A percentile compares a stretch with the other conserved stretches of the same genome.
phyloP scores from a whole-genome alignment of 2,888 invertebrate genomes.

The Tanytarsus gracilentus region DNA sequence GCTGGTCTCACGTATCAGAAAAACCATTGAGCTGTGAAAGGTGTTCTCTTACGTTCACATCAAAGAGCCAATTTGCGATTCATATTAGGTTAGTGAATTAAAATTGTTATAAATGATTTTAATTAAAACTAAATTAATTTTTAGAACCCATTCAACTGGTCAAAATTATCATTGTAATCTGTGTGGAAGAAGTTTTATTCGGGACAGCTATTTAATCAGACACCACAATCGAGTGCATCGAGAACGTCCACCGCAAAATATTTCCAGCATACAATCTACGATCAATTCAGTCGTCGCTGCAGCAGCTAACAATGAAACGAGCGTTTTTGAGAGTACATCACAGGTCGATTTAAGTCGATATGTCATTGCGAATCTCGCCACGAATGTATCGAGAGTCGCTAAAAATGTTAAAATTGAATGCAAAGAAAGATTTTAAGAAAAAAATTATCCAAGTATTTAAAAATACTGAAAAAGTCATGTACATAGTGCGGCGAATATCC shows the following conservation, averaged over 20 bases:
- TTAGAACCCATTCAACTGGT: slow-evolving; percentile 59
- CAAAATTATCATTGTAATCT: slow-evolving; percentile 65
- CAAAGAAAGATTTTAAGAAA: too few species aligned
- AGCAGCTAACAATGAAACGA: slow-evolving; percentile 12
- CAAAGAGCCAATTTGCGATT: slow-evolving; percentile 64
- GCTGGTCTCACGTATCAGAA: slow-evolving; percentile 70
- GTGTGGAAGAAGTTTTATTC: slow-evolving; percentile 64
- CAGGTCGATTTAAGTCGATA: too few species aligned
- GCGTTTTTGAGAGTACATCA: neutral
- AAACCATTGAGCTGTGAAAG: slow-evolving; percentile 63
- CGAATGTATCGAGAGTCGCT: too few species aligned
- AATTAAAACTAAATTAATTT: too few species aligned
- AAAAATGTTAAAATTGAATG: too few species aligned
- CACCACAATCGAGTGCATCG: slow-evolving; percentile 70
- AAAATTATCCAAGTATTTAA: too few species aligned
- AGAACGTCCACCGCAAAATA: slow-evolving; percentile 51
- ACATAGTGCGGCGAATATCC: too few species aligned
- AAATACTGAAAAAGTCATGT: too few species aligned
- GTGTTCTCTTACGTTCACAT: slow-evolving; percentile 63
- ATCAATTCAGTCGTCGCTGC: slow-evolving; percentile 46
- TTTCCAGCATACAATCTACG: slow-evolving; percentile 48
- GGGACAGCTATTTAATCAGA: slow-evolving; percentile 69
- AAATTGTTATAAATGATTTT: neutral
- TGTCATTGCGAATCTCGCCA: too few species aligned
- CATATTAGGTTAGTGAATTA: slow-evolving; percentile 46